phyloP scores from a whole-genome alignment of 2,888 invertebrate genomes.

The Cosmia trapezina region DNA sequence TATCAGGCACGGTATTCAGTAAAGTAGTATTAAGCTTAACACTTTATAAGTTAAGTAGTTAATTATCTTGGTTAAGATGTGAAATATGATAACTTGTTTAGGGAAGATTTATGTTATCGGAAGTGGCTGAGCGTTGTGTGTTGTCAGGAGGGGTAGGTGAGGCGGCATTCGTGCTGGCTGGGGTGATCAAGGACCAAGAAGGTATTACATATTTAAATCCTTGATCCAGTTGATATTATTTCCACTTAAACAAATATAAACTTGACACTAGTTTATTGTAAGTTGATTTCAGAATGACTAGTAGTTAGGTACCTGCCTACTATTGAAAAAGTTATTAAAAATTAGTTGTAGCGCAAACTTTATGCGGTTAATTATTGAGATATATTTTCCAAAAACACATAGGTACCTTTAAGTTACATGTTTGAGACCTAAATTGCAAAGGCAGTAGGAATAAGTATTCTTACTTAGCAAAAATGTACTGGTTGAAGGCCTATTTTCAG shows the following conservation, averaged over 20 bases:
- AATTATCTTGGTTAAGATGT: slow-evolving; percentile 3
- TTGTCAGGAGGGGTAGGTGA: too few species aligned
- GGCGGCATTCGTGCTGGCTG: neutral
- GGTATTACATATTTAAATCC: neutral
- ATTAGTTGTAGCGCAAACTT: neutral
- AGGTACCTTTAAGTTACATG: neutral
- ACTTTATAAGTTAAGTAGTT: slow-evolving; percentile 24
- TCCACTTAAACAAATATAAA: neutral
- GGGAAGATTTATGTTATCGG: neutral
- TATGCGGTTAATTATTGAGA: neutral
- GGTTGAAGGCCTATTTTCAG: neutral
- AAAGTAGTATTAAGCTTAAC: slow-evolving; percentile 4
- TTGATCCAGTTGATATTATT: neutral
- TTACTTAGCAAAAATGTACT: neutral
- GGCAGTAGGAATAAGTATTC: neutral
- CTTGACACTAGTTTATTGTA: neutral
- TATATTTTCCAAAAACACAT: neutral
- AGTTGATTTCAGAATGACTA: neutral
- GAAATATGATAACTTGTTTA: neutral
- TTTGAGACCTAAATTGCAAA: neutral
- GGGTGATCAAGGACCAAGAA: neutral
- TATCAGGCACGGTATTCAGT: neutral
- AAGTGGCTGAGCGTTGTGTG: neutral
- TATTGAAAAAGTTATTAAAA: neutral
- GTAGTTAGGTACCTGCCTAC: too few species aligned